Percentiles rank a stretch among this genome's conserved stretches.
phyloP scores from a whole-genome alignment of 2,797 vertebrate genomes.

The Limnodromus scolopaceus region DNA sequence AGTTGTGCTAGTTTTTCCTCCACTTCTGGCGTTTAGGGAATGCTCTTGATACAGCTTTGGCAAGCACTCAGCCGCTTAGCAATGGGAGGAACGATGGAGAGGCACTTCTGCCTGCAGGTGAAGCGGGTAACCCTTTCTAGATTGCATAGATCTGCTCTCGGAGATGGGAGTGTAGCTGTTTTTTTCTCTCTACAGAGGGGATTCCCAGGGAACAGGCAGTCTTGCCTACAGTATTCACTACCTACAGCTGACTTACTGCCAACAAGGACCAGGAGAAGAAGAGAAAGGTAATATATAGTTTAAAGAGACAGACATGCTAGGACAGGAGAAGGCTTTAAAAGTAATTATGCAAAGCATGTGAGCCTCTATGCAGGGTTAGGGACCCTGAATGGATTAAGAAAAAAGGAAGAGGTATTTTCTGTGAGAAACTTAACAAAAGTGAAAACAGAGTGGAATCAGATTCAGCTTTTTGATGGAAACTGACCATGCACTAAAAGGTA shows the following conservation, averaged over 20 bases:
- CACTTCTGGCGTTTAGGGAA: neutral
- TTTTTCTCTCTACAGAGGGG: neutral
- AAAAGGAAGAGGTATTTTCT: neutral
- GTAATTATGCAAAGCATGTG: neutral
- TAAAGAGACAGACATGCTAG: neutral
- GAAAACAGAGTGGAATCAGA: neutral
- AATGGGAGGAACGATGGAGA: neutral
- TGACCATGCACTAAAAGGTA: neutral
- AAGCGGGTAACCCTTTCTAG: neutral
- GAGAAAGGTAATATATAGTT: neutral
- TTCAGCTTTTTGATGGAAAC: neutral
- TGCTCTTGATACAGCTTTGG: neutral
- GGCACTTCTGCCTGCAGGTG: neutral
- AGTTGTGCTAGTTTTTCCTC: neutral
- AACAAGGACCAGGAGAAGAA: neutral
- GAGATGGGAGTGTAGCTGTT: neutral
- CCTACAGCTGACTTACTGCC: neutral
- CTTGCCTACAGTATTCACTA: neutral
- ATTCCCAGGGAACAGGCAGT: neutral
- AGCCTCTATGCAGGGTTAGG: neutral
- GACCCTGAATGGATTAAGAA: neutral
- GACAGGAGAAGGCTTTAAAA: neutral
- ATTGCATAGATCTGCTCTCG: accelerated
- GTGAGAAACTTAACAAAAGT: neutral
- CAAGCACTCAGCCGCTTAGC: neutral